These are phyloP conservation scores for Propithecus deckenii DNA, from an alignment of 2,797 vertebrate genomes.

Conservation along the genomic window DNA sequence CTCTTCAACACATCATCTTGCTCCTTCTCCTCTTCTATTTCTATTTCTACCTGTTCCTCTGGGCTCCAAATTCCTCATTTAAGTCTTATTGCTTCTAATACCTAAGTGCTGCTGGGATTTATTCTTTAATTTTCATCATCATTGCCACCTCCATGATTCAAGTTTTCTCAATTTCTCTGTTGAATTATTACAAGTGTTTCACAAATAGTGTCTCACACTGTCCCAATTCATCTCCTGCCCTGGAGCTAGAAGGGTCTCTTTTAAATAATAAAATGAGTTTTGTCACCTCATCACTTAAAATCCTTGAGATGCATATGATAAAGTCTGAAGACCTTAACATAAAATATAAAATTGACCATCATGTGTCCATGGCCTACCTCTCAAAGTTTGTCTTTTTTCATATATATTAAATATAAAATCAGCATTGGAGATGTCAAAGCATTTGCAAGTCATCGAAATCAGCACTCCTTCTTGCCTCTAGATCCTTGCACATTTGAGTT, in stretches of 20 bases:
- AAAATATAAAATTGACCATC: not conserved
- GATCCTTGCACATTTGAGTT: not conserved
- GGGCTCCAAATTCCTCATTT: not conserved
- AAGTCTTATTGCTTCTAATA: not conserved
- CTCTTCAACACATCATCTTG: fast-evolving
- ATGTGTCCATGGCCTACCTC: not conserved
- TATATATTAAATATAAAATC: not conserved
- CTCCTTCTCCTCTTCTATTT: not conserved
- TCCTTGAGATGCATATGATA: not conserved
- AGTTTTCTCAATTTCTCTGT: not conserved
- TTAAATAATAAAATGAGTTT: not conserved
- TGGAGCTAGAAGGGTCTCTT: not conserved
- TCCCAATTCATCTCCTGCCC: not conserved
- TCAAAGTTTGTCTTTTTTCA: not conserved
- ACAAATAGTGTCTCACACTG: not conserved
- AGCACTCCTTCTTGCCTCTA: not conserved
- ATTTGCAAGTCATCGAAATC: not conserved
- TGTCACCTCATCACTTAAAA: not conserved
- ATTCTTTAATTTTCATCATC: not conserved
- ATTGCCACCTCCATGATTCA: not conserved
- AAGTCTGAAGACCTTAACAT: not conserved
- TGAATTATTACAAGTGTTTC: not conserved
- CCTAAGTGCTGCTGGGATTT: not conserved
- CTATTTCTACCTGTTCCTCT: not conserved
- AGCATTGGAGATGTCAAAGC: not conserved